A percentile compares a stretch with the other conserved stretches of the same genome.
phyloP scores from a whole-genome alignment of 1,140 invertebrate genomes.

The Galleria mellonella region DNA sequence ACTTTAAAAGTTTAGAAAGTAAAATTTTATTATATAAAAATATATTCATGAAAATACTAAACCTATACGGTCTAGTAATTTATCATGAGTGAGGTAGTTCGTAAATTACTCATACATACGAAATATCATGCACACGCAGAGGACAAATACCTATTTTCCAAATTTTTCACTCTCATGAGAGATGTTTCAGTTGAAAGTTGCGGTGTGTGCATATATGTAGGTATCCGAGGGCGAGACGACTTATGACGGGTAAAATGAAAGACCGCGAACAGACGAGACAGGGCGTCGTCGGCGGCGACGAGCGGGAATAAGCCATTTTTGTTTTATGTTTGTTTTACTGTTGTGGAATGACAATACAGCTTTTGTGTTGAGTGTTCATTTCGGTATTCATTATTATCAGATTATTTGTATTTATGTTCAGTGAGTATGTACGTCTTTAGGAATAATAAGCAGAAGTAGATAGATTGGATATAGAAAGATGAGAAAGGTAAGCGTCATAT shows the following conservation, averaged over 20 bases:
- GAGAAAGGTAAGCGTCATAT: no score
- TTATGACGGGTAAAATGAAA: slow-evolving; percentile 10
- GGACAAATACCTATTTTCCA: no score
- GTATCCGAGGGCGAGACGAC: background rate
- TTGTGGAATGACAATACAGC: slow-evolving; percentile 30
- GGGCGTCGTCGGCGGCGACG: slow-evolving; percentile 10
- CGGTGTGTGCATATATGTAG: background rate
- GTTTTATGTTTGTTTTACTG: slow-evolving; percentile 35
- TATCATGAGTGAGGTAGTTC: no score
- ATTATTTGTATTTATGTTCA: slow-evolving; percentile 22
- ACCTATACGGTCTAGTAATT: no score
- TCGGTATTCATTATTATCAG: slow-evolving; percentile 45
- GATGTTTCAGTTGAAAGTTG: no score
- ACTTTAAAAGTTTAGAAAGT: no score
- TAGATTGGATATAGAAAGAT: no score
- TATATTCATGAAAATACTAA: no score
- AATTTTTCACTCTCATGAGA: no score
- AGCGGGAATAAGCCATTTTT: slow-evolving; percentile 35
- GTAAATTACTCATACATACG: no score
- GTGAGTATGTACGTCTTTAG: slow-evolving; percentile 1
- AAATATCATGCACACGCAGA: no score
- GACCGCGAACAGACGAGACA: slow-evolving; percentile 10
- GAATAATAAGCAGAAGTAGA: background rate
- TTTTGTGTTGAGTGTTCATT: slow-evolving; percentile 38
- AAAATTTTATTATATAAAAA: no score